phyloP scores from a whole-genome alignment of 2,797 vertebrate species.

The Oreonectes daqikongensis region DNA sequence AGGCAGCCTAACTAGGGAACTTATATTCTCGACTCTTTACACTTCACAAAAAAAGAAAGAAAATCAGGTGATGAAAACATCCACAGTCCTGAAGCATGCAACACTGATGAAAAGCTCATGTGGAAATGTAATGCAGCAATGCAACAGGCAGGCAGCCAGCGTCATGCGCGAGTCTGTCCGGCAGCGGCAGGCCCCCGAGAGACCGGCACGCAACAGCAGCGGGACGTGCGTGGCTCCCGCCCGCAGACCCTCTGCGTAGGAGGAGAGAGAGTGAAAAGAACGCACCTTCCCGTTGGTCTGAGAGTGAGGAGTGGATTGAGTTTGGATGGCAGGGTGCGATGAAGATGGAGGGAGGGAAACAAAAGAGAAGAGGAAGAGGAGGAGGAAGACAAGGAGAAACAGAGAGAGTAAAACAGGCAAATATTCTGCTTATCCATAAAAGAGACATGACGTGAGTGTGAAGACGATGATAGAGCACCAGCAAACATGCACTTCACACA shows the following conservation, averaged over 20 bases:
- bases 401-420: constrained; percentile 81
- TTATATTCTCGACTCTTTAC: not conserved
- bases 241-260: constrained; percentile 25
- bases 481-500: constrained; percentile 40
- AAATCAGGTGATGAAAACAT: not conserved
- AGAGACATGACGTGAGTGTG: constrained; percentile 59
- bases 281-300: constrained; percentile 99
- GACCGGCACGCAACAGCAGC: constrained; percentile 20
- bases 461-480: constrained; percentile 43
- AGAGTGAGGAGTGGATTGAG: constrained; percentile 84
- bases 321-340: constrained; percentile 91
- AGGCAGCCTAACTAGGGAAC: not conserved
- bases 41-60: constrained; percentile 1
- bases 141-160: not conserved
- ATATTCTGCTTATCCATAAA: constrained; percentile 73
- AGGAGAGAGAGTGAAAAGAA: constrained; percentile 84
- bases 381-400: constrained; percentile 74
- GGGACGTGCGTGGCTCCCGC: constrained; percentile 9
- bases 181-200: constrained; percentile 11
- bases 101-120: constrained; percentile 8
- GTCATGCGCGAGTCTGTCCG: constrained; percentile 17
- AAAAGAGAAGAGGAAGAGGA: constrained; percentile 79
- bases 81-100: not conserved
- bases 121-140: constrained; percentile 4
- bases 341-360: constrained; percentile 88